These are phyloP conservation scores for Caenorhabditis sp. DNA, from an alignment of 2,888 invertebrate genomes.

Conservation along the genomic window DNA sequence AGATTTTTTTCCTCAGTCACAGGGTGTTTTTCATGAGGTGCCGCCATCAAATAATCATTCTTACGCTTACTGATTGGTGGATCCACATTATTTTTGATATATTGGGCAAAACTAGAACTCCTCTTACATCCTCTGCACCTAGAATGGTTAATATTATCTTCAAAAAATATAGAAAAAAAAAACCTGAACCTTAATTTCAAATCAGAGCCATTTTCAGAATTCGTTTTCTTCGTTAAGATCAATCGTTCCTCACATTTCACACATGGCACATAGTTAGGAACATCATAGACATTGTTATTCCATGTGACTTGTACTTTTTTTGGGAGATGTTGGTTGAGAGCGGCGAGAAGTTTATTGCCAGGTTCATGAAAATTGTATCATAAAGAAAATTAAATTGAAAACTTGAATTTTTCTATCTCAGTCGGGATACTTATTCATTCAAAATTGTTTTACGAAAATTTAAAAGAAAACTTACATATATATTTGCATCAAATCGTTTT, in stretches of 20 bases:
- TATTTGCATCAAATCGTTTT: no score
- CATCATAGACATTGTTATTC: neutral
- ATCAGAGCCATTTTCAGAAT: neutral
- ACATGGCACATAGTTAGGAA: neutral
- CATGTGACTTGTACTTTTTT: neutral
- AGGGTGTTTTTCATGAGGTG: neutral
- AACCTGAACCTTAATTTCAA: neutral
- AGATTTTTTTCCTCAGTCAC: neutral
- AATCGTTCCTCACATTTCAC: neutral
- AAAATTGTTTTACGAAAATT: no score
- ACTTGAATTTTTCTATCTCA: no score
- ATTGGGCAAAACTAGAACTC: neutral
- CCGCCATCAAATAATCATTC: neutral
- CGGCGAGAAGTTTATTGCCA: neutral
- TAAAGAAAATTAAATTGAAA: no score
- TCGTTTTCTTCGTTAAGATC: neutral
- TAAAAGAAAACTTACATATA: no score
- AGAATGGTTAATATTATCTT: conserved; percentile 1
- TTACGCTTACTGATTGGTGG: neutral
- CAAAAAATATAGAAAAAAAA: conserved; percentile 1
- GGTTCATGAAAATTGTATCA: neutral
- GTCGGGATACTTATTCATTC: no score
- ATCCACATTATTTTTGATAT: neutral
- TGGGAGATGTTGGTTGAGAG: neutral
- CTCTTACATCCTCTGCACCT: neutral